Percentiles rank a stretch among this genome's conserved stretches.
Evolutionary conservation across 2,113 vertebrate species (phyloP).

Genomic region (Phaethornis superciliosus): DNA sequence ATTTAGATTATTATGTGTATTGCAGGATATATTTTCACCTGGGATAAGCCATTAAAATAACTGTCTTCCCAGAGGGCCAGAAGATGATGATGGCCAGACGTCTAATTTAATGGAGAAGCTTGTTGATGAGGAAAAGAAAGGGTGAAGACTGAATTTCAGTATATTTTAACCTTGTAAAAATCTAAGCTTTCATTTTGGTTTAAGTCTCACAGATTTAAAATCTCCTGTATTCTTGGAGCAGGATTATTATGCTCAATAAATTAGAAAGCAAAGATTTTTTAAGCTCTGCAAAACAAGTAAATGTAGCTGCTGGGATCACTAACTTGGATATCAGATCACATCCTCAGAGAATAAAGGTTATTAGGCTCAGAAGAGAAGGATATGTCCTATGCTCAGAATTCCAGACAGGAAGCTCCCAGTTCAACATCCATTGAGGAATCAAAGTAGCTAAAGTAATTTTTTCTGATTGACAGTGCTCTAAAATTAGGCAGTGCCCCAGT

Average conservation of each 20-base stretch:
- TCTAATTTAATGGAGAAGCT: not conserved
- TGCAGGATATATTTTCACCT: not conserved
- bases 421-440: not conserved
- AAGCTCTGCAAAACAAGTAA: not conserved
- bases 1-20: not conserved
- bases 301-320: not conserved
- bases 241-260: not conserved
- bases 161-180: not conserved
- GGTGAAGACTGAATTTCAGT: not conserved
- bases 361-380: not conserved
- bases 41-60: not conserved
- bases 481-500: not conserved
- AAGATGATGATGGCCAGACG: not conserved
- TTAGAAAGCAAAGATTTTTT: not conserved
- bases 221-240: not conserved
- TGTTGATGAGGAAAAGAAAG: not conserved
- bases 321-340: not conserved
- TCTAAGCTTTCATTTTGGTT: not conserved
- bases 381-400: not conserved
- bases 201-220: not conserved
- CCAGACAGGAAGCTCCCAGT: not conserved
- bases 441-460: not conserved
- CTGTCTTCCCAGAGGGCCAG: not conserved
- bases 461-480: conserved; percentile 9
- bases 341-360: not conserved